A percentile compares a stretch with the other conserved stretches of the same genome.
These are phyloP conservation scores for Diplodus puntazzo DNA, from an alignment of 2,797 vertebrate genomes.

Conservation along the genomic window DNA sequence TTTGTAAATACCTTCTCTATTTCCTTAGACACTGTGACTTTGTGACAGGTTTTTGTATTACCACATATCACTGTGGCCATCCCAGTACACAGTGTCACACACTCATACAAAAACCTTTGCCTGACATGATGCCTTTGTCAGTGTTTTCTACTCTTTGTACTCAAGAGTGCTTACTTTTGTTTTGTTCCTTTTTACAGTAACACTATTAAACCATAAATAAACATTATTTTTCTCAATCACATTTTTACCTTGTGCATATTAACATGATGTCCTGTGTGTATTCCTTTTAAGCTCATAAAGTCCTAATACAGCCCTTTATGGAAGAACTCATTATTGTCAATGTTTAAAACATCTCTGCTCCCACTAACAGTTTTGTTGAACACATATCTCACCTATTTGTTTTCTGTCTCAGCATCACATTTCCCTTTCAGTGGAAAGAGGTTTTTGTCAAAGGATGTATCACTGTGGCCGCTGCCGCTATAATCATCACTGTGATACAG, in stretches of 20 bases:
- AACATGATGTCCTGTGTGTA: not conserved
- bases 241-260: no score
- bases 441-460: conserved; percentile 25
- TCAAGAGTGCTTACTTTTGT: no score
- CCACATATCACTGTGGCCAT: conserved; percentile 45
- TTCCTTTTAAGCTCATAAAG: no score
- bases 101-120: conserved; percentile 53
- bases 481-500: conserved; percentile 13
- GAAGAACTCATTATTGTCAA: not conserved
- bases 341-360: not conserved
- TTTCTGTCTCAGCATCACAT: not conserved
- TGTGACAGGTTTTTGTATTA: conserved; percentile 49
- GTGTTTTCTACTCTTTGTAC: no score
- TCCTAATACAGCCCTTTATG: no score
- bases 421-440: not conserved
- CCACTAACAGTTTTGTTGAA: not conserved
- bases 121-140: no score
- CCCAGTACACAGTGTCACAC: conserved; percentile 7
- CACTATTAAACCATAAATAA: no score
- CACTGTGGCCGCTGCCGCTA: conserved; percentile 2
- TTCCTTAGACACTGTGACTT: not conserved
- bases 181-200: no score
- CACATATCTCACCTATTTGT: not conserved
- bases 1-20: no score
- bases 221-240: no score